Base-by-base conservation (phyloP, 2,113 vertebrate genomes). In the Girardinichthys multiradiatus region DNA sequence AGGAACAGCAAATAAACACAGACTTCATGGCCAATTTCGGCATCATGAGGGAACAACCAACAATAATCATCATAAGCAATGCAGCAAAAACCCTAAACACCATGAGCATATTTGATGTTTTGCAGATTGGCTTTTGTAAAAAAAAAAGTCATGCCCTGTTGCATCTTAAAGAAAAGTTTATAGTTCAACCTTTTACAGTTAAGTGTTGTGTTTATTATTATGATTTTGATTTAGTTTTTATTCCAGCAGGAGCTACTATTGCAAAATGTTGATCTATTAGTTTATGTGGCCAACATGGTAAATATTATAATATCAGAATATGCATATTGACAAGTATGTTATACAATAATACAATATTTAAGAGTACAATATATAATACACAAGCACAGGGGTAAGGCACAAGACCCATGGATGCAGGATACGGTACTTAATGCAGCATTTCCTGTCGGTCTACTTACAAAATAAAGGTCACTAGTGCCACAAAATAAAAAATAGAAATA, bases 1-100 rank as follows among this genome's bases (percentile, higher is more conserved):
- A 82, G 82, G 74, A 86, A 86, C 67, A 82, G 81, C 85, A 87
- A 92, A 91, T 92, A 92, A 91, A 91, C 88, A 91, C 66, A 82
- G 86, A 85, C 84, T 90, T 86, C 79, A 79, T 35, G 67, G 81
- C 77, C 68, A 81, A 82, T 81, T 62, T 75, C 61, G 42, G 77
- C 68, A 82, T 82, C 71, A 76, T 69, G 81, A 69, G 48, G 70
- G 63, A 73, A 78, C 54, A 42, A 61, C 61, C 68, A 62, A 71
- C 67, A 57, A 74, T 61, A 67, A 27, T 48, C 21, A 59, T 61
- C 62, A 60, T 80, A 65, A 75, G 57, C 39, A 65, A 63, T 64
- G 59, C 42, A 74, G 65, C 72, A 70, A 19, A 73, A 83, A 63
- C 29, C 31, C 26, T 4, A 57, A 62, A 65, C 69, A 39, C 62